Evolutionary conservation across 2,113 vertebrate species (phyloP), one percentile per base, ranked within the genome.

Genomic region (Progne subis): DNA sequence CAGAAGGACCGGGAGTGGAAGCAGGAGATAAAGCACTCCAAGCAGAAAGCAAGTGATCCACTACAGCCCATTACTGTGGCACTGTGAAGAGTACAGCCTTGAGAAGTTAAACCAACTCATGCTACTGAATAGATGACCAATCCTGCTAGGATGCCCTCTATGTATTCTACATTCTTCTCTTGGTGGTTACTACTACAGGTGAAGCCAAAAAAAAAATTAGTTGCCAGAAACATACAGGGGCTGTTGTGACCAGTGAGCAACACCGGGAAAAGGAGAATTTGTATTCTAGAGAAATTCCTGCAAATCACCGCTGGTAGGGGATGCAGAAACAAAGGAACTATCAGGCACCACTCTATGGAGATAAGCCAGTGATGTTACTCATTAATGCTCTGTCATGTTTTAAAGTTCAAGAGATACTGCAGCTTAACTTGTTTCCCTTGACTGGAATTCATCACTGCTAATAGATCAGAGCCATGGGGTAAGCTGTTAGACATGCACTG

Each of bases 401-500:
- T 77, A 82, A 90, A 92, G 86, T 94, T 82, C 65, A 85, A 88
- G 80, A 75, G 72, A 69, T 76, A 60, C 37, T 92, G 79, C 69
- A 82, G 57, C 64, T 95, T 95, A 74, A 68, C 81, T 89, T 91
- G 81, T 64, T 80, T 96, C 77, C 44, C 59, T 91, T 79, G 75
- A 64, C 59, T 88, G 85, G 70, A 88, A 91, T 95, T 90, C 87
- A 82, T 93, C 86, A 77, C 71, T 87, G 39, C 68, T 92, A 86
- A 93, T 76, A 94, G 93, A 91, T 81, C 56, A 90, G 92, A 91
- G 94, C 67, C 84, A 94, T 80, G 37, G 84, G 87, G 75, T 74
- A 69, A 94, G 75, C 43, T 89, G 79, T 93, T 90, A 95, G 91
- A 90, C 90, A 37, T 90, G 94, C 56, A 86, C 57, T n/a, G 86